phyloP scores from a whole-genome alignment of 1,140 invertebrate species.

The Atta cephalotes region DNA sequence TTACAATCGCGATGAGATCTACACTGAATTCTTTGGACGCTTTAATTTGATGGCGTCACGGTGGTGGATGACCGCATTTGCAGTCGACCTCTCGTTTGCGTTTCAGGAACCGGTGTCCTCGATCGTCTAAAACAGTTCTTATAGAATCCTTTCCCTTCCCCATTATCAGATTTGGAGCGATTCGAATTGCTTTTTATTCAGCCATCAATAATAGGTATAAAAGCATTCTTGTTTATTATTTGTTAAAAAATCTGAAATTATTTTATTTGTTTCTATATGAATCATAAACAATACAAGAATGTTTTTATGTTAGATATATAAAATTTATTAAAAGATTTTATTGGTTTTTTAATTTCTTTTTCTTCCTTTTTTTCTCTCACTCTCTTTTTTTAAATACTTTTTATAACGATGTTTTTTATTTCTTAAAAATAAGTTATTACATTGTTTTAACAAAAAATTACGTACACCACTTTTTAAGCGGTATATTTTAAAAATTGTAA shows the following conservation, averaged over 20 bases:
- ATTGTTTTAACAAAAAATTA: neutral
- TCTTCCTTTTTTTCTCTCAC: neutral
- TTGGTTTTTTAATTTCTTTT: neutral
- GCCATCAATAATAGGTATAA: neutral
- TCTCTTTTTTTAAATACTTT: neutral
- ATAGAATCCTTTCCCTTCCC: constrained; percentile 12
- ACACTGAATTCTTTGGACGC: constrained; percentile 44
- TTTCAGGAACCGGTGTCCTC: neutral
- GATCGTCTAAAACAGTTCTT: neutral
- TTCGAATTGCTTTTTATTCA: neutral
- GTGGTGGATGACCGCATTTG: constrained; percentile 73
- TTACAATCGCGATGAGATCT: neutral
- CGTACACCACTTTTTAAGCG: neutral
- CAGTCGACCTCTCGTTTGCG: constrained; percentile 50
- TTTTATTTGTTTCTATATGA: neutral
- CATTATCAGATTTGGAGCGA: neutral
- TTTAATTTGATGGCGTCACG: constrained; percentile 76
- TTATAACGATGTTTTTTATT: neutral
- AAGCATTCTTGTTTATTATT: neutral
- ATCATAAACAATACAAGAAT: neutral
- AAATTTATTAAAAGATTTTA: neutral
- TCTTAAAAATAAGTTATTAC: neutral
- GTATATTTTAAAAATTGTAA: neutral
- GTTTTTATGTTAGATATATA: neutral
- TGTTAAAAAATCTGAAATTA: neutral